Percentiles rank a stretch among this genome's conserved stretches.
These are phyloP conservation scores for Callopanchax toddi DNA, from an alignment of 2,113 vertebrate species.

Conservation along the genomic window DNA sequence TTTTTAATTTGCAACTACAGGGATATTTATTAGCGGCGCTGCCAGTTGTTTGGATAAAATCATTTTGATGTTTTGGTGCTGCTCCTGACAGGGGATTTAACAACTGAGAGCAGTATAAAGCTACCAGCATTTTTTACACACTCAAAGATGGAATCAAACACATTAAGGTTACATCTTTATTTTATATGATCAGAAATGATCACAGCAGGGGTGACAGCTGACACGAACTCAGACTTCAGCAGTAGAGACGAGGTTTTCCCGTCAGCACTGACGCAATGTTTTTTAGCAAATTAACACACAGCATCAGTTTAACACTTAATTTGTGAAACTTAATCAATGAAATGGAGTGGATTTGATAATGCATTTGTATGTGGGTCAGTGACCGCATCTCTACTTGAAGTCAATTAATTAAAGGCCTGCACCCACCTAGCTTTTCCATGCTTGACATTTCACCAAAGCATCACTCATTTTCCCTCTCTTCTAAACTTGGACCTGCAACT, in stretches of 20 bases:
- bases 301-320: conserved; percentile 12
- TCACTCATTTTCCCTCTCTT: conserved; percentile 1
- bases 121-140: neutral
- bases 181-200: conserved; percentile 22
- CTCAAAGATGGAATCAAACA: conserved; percentile 2
- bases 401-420: conserved; percentile 50
- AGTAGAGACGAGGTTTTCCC: too few relatives aligned
- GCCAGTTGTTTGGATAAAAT: conserved; percentile 43
- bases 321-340: conserved; percentile 26
- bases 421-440: conserved; percentile 32
- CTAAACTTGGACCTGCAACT: neutral
- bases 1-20: conserved; percentile 45
- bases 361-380: conserved; percentile 39
- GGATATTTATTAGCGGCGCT: conserved; percentile 32
- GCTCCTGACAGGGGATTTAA: conserved; percentile 20
- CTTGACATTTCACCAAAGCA: conserved; percentile 55
- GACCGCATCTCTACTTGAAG: conserved; percentile 27
- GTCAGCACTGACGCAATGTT: too few relatives aligned
- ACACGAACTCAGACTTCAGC: conserved; percentile 8
- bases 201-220: conserved; percentile 11
- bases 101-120: conserved; percentile 17
- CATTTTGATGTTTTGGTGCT: conserved; percentile 54
- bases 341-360: conserved; percentile 28
- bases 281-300: conserved; percentile 15
- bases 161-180: conserved; percentile 5